Evolutionary conservation across 2,888 invertebrate species (phyloP).

Genomic region (Leptinotarsa peninsularis): DNA sequence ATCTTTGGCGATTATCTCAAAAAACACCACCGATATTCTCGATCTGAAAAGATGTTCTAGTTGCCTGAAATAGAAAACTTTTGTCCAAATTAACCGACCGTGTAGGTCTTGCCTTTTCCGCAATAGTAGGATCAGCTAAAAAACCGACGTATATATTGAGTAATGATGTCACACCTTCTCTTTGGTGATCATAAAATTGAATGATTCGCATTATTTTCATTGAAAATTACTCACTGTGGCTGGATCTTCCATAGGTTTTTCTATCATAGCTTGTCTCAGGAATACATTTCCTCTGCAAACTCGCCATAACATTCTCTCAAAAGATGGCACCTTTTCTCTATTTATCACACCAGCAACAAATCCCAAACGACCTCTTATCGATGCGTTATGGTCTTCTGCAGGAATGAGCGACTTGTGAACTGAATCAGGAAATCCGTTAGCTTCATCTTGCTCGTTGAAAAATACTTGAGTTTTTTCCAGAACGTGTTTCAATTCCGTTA

Average conservation of each 20-base stretch:
- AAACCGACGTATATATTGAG: no score
- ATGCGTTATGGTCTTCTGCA: constrained; percentile 65
- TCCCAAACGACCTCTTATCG: constrained; percentile 66
- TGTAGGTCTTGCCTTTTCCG: no score
- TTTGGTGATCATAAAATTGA: no score
- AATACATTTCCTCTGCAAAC: constrained; percentile 94
- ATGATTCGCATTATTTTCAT: background rate
- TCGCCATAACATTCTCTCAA: constrained; percentile 94
- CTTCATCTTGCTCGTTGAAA: constrained; percentile 85
- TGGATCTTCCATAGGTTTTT: constrained; percentile 85
- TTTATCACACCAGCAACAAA: constrained; percentile 95
- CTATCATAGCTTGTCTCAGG: constrained; percentile 86
- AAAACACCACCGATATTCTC: no score
- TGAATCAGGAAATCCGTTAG: constrained; percentile 72
- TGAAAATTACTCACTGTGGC: constrained; percentile 75
- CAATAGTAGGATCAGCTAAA: no score
- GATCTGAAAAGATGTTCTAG: no score
- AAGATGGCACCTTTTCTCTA: constrained; percentile 87
- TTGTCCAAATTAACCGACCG: no score
- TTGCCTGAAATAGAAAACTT: no score
- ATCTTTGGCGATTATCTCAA: no score
- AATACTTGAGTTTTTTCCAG: constrained; percentile 92
- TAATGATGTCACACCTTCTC: background rate
- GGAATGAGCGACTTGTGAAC: constrained; percentile 68
- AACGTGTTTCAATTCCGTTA: constrained; percentile 91